Conservation (phyloP, 2,113 vertebrate species). For the Malurus melanocephalus region DNA sequence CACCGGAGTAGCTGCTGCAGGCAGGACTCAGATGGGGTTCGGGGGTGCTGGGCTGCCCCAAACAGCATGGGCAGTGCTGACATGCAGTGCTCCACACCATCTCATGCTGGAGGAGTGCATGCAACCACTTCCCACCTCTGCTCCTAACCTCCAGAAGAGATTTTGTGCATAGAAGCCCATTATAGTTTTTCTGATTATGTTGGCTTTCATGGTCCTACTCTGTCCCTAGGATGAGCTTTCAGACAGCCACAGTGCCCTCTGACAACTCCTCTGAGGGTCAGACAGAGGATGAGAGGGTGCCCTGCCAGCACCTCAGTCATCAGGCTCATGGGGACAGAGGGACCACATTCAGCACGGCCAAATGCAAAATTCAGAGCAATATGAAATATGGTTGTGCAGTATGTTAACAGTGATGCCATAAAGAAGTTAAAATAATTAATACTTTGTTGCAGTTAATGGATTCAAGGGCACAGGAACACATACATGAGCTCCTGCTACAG, state of each 20-base stretch:
- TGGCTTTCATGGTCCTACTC: background rate
- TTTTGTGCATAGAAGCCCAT: background rate
- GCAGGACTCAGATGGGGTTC: background rate
- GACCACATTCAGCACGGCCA: background rate
- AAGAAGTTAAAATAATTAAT: conserved; percentile 75
- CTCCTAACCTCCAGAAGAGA: background rate
- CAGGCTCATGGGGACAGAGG: rapidly evolving
- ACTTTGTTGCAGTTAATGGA: conserved; percentile 59
- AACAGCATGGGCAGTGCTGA: rapidly evolving
- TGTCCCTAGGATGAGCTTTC: rapidly evolving
- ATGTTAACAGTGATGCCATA: conserved; percentile 69
- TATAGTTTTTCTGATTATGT: background rate
- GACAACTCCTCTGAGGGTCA: rapidly evolving
- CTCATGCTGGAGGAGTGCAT: background rate
- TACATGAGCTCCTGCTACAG: background rate
- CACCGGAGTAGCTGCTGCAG: background rate
- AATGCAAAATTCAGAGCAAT: background rate
- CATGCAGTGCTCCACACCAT: too few relatives aligned
- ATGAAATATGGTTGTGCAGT: conserved; percentile 61
- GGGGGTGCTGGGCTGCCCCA: too few relatives aligned
- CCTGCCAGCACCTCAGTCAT: background rate
- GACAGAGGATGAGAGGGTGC: background rate
- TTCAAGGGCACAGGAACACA: conserved; percentile 66
- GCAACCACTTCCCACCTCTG: background rate
- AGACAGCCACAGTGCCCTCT: background rate